A percentile compares a stretch with the other conserved stretches of the same genome.
phyloP scores from a whole-genome alignment of 2,797 vertebrate species.

The Gymnodraco acuticeps region DNA sequence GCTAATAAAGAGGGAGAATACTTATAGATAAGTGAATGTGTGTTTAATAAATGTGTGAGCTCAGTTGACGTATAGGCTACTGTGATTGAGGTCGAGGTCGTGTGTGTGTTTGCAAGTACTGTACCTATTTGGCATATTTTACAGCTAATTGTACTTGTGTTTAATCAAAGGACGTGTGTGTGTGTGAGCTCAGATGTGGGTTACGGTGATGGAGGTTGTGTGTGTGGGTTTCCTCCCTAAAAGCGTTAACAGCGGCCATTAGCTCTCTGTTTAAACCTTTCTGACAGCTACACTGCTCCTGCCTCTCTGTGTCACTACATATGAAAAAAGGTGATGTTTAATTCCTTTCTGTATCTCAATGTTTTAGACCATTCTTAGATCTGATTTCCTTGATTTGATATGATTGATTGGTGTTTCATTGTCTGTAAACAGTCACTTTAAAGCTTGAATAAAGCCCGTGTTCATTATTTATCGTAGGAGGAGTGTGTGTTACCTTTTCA shows the following conservation, averaged over 20 bases:
- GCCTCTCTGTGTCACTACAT: too few species aligned
- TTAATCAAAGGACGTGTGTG: not conserved
- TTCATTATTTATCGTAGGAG: constrained; percentile 37
- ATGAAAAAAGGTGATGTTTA: too few species aligned
- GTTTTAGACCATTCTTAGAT: too few species aligned
- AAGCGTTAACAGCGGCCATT: constrained; percentile 27
- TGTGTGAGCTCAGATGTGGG: constrained; percentile 43
- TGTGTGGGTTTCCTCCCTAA: not conserved
- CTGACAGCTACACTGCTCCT: constrained; percentile 37
- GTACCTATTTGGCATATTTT: too few species aligned
- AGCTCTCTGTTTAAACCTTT: constrained; percentile 59
- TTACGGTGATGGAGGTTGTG: constrained; percentile 3
- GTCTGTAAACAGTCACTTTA: constrained; percentile 14
- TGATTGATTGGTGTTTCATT: constrained; percentile 10
- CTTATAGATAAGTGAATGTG: too few species aligned
- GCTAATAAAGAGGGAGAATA: too few species aligned
- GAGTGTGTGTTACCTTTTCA: constrained; percentile 43
- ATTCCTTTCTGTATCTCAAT: too few species aligned
- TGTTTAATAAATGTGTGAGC: too few species aligned
- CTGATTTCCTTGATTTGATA: too few species aligned
- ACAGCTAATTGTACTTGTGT: not conserved
- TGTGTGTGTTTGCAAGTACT: too few species aligned
- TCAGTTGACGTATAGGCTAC: too few species aligned
- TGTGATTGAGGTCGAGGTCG: too few species aligned
- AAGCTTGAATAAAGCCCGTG: constrained; percentile 17